phyloP scores from a whole-genome alignment of 2,888 invertebrate species.

The Pemphredon lugubris region DNA sequence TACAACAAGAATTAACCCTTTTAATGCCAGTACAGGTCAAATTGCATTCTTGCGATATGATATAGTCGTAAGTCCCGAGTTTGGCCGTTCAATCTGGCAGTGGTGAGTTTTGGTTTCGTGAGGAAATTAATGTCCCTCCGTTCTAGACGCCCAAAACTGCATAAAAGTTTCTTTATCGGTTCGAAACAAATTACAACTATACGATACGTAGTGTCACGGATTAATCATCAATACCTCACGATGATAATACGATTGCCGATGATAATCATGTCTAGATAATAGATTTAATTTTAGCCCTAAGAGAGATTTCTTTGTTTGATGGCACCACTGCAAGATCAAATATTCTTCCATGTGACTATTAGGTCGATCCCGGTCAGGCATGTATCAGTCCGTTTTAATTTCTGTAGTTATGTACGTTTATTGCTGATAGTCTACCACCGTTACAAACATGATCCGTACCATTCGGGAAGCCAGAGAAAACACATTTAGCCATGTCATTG shows the following conservation, averaged over 20 bases:
- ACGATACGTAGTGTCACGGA: not conserved
- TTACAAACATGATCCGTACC: slow-evolving; percentile 18
- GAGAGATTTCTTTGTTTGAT: no score
- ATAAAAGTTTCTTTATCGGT: no score
- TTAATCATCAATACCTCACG: not conserved
- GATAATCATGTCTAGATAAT: no score
- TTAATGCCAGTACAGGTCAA: slow-evolving; percentile 55
- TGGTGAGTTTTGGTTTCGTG: slow-evolving; percentile 19
- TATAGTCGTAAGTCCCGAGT: slow-evolving; percentile 24
- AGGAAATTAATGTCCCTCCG: slow-evolving; percentile 4
- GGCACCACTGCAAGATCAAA: slow-evolving; percentile 40
- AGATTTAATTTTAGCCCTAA: no score
- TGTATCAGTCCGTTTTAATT: slow-evolving; percentile 45
- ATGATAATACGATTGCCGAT: not conserved
- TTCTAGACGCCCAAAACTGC: no score
- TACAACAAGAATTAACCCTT: slow-evolving; percentile 58
- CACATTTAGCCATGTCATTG: slow-evolving; percentile 27
- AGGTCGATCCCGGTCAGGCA: slow-evolving; percentile 28
- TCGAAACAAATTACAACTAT: no score
- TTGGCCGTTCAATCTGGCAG: slow-evolving; percentile 34
- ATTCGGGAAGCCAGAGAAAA: slow-evolving; percentile 1
- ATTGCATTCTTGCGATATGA: slow-evolving; percentile 38
- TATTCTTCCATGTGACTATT: slow-evolving; percentile 22
- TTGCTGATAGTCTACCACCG: slow-evolving; percentile 25
- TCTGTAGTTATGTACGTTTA: slow-evolving; percentile 45